These are phyloP conservation scores for Oreochromis grahami DNA, from an alignment of 2,797 vertebrate species.

Conservation along the genomic window DNA sequence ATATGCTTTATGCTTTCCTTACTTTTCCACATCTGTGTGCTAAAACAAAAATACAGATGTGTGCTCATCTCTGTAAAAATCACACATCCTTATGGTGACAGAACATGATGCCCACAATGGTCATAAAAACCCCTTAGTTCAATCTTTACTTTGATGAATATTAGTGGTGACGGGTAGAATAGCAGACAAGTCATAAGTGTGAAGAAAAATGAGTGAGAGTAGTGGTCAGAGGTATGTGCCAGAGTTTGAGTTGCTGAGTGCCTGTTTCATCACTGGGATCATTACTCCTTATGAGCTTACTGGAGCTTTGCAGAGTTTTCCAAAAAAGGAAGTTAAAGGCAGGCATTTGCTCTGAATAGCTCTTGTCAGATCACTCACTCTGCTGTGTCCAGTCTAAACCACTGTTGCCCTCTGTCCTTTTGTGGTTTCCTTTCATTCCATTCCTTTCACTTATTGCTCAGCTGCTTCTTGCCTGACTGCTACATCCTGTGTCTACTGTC, in stretches of 20 bases:
- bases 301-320: slow-evolving; percentile 72
- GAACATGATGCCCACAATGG: neutral
- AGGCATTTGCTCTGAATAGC: slow-evolving; percentile 61
- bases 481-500: neutral
- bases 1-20: neutral
- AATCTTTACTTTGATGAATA: neutral
- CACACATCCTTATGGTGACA: neutral
- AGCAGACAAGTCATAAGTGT: neutral
- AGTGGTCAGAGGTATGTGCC: neutral
- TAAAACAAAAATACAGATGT: neutral
- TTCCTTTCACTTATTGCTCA: neutral
- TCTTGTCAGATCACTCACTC: slow-evolving; percentile 44
- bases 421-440: slow-evolving; percentile 25
- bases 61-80: neutral
- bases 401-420: slow-evolving; percentile 5
- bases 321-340: slow-evolving; percentile 75
- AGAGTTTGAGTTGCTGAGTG: slow-evolving; percentile 21
- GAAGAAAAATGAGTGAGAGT: neutral
- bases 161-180: neutral
- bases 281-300: slow-evolving; percentile 74
- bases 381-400: neutral
- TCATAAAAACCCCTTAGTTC: neutral
- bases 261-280: slow-evolving; percentile 44
- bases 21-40: neutral
- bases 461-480: neutral